Base-by-base conservation (phyloP, 2,888 invertebrate genomes). In the Dilophus febrilis region DNA sequence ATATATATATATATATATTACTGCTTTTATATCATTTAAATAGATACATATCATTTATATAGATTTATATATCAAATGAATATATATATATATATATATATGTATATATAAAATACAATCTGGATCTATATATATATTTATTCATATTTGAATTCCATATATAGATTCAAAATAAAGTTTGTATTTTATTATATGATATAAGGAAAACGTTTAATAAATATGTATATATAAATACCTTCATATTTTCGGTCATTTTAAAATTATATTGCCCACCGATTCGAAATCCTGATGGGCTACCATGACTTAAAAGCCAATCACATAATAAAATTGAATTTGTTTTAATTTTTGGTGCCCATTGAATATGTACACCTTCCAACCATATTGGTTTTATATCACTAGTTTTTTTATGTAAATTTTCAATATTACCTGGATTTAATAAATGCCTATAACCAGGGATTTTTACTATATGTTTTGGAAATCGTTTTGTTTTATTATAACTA, bases 301-400 rank as follows among this genome's bases (percentile, higher is more conserved):
- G 59, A 42, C 61, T 61, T 30, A 61, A 42, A 0, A 55, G 44
- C 58, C 60, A 61, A 26, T 51, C 50, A 28, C 51, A 49, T 3
- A 52, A 49, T 2, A 61, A 42, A 16, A 44, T 49, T 46, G 59
- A 59, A 39, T 61, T 57, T 7, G 58, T 46, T 0, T 55, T 53
- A 46, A 62, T 41, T 4, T 54, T 50, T 42, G 56, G 56, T 28
- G 45, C 45, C 38, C 53, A 55, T 29, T 55, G 50, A 18, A 62
- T 41, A 40, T 59, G 55, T 31, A 60, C 44, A 37, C 61, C 61
- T 44, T 60, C 60, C 27, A 53, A 54, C 47, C 58, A 58, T 27
- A 50, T 53, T 26, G 62, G 61, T 53, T 55, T 59, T 19, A 62
- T 58, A 19, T 55, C 52, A 16, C 55, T 54, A n/a, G 58, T 54